Evolutionary conservation across 2,888 invertebrate genomes (phyloP), one percentile per base, ranked within the genome.

Genomic region (Drosophila diplacantha): DNA sequence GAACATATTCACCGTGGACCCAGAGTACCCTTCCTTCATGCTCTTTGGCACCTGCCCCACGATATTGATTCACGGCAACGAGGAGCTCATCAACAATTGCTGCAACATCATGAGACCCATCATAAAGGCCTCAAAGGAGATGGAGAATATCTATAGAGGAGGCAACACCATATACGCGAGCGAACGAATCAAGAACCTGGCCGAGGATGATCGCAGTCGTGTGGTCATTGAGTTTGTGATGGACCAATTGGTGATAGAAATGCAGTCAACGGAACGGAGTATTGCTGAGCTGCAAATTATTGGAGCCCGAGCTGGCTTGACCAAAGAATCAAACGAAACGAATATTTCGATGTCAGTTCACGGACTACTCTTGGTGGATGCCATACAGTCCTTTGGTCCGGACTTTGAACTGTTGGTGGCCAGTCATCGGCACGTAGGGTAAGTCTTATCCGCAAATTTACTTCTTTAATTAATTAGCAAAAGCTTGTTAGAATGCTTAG

Each of bases 401-500:
- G 98, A 98, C 90, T 98, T 97, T 89, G 98, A 98, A 87, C 90
- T 98, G 51, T 90, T 98, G 9, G 93, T 97, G 16, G 98, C 98
- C 29, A 97, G 97, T 86, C 98, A 98, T 88, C 95, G 95, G 85
- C 96, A 97, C 88, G 95, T 98, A 24, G 95, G 96, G 95, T 94
- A 79, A 85, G 73, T 24, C 2, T 16, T 12, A 26, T 6, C 11
- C 26, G 5, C 24, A 1, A 46, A n/a, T 11, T 8, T 1, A 2
- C 7, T n/a, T n/a, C 0, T 14, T n/a, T 11, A 24, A 29, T 14
- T 16, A 5, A 7, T 2, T 9, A 16, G 12, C n/a, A 14, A 35
- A 22, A n/a, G 55, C 51, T 55, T 55, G 3, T 14, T 51, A 50
- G 35, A 51, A n/a, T 35, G 35, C 55, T 37, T 16, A 5, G 29